Conservation (phyloP, 2,113 vertebrate genomes). For the Machaerirhynchus nigripectus region DNA sequence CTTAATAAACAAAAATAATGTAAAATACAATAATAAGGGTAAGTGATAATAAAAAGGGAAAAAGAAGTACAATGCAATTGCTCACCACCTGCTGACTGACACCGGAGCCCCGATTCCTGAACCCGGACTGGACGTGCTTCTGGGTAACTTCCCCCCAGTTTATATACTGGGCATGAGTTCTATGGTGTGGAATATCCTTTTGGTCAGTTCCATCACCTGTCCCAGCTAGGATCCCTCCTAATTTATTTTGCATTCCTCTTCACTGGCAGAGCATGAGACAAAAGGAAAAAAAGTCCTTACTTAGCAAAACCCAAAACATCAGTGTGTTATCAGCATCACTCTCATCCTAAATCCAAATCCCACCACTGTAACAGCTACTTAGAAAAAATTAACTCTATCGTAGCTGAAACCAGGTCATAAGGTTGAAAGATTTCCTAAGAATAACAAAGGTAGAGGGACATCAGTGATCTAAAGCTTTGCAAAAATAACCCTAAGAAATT, state of each 20-base stretch:
- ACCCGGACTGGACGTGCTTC: fast-evolving
- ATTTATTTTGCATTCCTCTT: not conserved
- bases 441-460: not conserved
- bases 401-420: not conserved
- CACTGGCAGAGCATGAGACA: not conserved
- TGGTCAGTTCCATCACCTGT: not conserved
- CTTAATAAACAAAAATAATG: not conserved
- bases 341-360: not conserved
- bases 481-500: not conserved
- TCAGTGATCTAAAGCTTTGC: not conserved
- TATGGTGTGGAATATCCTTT: not conserved
- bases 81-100: not conserved
- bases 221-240: no score
- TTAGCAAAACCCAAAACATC: not conserved
- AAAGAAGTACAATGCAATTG: not conserved
- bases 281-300: not conserved
- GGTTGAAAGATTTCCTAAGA: not conserved
- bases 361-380: no score
- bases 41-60: not conserved
- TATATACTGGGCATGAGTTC: not conserved
- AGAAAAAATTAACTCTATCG: not conserved
- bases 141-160: not conserved
- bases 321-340: not conserved
- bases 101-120: not conserved
- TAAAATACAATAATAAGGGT: not conserved